Evolutionary conservation across 2,113 vertebrate genomes (phyloP).

Genomic region (Nibea albiflora): DNA sequence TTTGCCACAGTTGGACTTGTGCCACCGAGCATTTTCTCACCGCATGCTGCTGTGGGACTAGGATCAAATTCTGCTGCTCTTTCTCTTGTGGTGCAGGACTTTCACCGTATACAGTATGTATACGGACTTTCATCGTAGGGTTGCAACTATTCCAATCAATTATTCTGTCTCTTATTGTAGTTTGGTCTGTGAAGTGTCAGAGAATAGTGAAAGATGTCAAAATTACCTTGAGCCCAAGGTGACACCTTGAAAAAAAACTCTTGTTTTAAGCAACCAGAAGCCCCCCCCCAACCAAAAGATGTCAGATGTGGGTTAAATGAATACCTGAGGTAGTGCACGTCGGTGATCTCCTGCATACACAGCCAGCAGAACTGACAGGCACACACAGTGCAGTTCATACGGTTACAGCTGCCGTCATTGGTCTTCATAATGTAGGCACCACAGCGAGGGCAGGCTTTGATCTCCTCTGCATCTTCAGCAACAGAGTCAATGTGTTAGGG

Average conservation of each 20-base stretch:
- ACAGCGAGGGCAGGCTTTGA: conserved; percentile 91
- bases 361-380: conserved; percentile 94
- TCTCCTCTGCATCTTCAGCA: conserved; percentile 85
- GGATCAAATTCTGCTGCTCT: conserved; percentile 43
- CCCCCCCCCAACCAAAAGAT: not conserved
- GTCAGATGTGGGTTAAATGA: not conserved
- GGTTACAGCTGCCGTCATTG: conserved; percentile 92
- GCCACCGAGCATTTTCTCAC: not conserved
- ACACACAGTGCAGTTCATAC: conserved; percentile 91
- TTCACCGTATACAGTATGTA: not conserved
- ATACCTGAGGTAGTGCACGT: conserved; percentile 92
- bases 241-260: not conserved
- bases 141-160: not conserved
- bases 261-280: not conserved
- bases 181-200: not conserved
- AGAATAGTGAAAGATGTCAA: not conserved
- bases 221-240: not conserved
- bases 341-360: conserved; percentile 91
- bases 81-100: not conserved
- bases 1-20: not conserved
- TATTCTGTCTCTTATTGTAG: not conserved
- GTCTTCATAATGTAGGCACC: conserved; percentile 92
- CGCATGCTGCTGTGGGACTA: not conserved
- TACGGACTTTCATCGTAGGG: not conserved
- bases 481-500: conserved; percentile 7